These are phyloP conservation scores for Cariama cristata DNA, from an alignment of 2,113 vertebrate species.

Conservation along the genomic window DNA sequence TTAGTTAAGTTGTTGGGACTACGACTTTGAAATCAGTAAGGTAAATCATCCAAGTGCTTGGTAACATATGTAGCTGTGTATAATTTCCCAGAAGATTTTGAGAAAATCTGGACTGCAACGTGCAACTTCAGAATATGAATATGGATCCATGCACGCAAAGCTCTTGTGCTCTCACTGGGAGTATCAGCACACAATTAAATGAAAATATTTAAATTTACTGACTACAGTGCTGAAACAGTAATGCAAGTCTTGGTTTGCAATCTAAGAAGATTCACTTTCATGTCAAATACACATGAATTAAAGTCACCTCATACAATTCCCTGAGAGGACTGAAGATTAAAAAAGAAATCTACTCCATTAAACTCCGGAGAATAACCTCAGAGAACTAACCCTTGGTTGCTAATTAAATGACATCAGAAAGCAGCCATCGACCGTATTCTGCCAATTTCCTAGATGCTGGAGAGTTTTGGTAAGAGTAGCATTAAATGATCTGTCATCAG, in stretches of 20 bases:
- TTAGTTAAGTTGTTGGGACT: not conserved
- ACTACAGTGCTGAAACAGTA: not conserved
- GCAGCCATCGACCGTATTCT: not conserved
- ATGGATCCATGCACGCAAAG: fast-evolving
- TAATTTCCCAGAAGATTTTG: not conserved
- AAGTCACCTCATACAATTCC: not conserved
- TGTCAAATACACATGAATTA: not conserved
- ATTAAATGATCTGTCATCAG: slow-evolving; percentile 32
- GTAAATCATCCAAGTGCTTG: not conserved
- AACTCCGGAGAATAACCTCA: not conserved
- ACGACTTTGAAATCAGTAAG: not conserved
- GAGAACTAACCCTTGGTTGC: not conserved
- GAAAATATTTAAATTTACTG: not conserved
- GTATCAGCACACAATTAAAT: not conserved
- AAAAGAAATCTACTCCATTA: not conserved
- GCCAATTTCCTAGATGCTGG: not conserved
- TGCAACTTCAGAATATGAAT: not conserved
- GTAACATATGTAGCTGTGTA: not conserved
- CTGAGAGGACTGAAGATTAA: not conserved
- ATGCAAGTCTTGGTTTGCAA: not conserved
- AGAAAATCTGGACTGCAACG: not conserved
- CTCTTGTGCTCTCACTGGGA: not conserved
- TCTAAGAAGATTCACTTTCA: not conserved
- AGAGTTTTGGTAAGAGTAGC: not conserved
- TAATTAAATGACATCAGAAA: slow-evolving; percentile 39